Base-by-base conservation (phyloP, 2,113 vertebrate genomes). In the Anas platyrhynchos region DNA sequence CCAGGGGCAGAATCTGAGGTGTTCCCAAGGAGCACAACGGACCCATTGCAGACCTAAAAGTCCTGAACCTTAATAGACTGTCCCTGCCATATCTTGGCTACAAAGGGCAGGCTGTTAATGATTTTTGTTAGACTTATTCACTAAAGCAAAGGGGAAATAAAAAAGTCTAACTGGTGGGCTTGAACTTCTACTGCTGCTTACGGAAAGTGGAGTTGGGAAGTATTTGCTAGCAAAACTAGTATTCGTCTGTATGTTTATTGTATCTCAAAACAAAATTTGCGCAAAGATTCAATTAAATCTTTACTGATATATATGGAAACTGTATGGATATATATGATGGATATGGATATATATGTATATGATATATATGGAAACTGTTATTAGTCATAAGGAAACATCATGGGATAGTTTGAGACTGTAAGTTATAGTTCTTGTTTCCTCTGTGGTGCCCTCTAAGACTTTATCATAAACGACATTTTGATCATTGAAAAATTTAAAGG, bases 121-220 rank as follows among this genome's bases (percentile, higher is more conserved):
- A 25, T 44, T 76, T 79, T 67, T 69, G 52, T 58, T 36, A 5
- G 6, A 38, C 26, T 8, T 20, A 38, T 34, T 88, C 7, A 15
- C 4, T 73, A 48, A 74, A 9, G 4, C 4, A 63, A 73, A 77
- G 3, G 2, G 4, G 7, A 29, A 26, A 38, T 38, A 17, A 62
- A 62, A 18, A 67, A 13, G 1, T 0, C 43, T 68, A 27, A 2
- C 22, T 67, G 21, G 8, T 36, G 14, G 7, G 14, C 3, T 55
- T 59, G 55, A 79, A n/a, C 13, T 81, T 83, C 41, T 77, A 27
- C 7, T 58, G 16, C 3, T 2, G 2, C 22, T 12, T 91, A 31
- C 4, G 88, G 63, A 79, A 85, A 29, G 13, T 26, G 34, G 76
- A 80, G 4, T 8, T 43, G 13, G 11, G 7, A 44, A 2, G 11